Conservation (phyloP, 2,113 vertebrate genomes). For the Vulpes ferrilata region DNA sequence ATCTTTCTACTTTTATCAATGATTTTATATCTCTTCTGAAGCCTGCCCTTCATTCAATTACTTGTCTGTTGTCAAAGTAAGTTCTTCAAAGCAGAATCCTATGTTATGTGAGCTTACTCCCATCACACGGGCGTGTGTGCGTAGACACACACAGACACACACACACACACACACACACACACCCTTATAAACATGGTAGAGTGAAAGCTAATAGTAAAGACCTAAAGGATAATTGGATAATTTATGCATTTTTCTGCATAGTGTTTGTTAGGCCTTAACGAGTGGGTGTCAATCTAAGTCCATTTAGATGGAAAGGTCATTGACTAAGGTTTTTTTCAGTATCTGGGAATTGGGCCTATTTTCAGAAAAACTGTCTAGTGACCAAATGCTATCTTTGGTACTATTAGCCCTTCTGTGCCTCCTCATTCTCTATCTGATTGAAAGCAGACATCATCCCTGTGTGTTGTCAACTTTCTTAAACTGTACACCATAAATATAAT, state of each 20-base stretch:
- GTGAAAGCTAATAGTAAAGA: neutral
- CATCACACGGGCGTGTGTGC: accelerated
- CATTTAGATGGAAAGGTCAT: neutral
- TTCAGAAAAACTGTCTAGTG: conserved; percentile 16
- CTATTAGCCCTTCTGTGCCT: neutral
- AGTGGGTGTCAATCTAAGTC: neutral
- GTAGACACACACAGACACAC: neutral
- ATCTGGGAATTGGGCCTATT: neutral
- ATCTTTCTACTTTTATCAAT: neutral
- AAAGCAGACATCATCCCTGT: neutral
- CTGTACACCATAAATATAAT: neutral
- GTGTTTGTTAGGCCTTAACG: neutral
- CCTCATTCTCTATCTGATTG: neutral
- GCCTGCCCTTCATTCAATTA: neutral
- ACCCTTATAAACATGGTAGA: neutral
- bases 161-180: neutral
- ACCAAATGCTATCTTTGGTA: neutral
- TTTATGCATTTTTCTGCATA: neutral
- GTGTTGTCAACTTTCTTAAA: neutral
- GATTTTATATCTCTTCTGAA: conserved; percentile 22
- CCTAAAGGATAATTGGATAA: neutral
- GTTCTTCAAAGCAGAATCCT: neutral
- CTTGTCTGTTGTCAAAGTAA: neutral
- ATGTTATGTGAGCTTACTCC: neutral
- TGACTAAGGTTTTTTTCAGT: conserved; percentile 20